phyloP scores from a whole-genome alignment of 2,797 vertebrate genomes.

The Epinephelus awoara region DNA sequence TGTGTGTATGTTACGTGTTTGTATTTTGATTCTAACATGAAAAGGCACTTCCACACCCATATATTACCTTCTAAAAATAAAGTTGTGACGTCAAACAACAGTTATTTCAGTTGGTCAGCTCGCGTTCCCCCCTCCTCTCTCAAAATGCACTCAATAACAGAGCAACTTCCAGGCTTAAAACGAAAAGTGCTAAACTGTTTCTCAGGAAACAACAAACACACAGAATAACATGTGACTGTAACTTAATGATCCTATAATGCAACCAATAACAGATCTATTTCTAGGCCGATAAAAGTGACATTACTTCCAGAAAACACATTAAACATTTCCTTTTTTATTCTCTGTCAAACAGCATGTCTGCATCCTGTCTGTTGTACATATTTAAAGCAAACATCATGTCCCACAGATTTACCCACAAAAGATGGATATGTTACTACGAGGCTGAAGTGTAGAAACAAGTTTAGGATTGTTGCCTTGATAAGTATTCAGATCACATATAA shows the following conservation, averaged over 20 bases:
- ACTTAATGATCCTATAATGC: background rate
- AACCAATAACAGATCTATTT: background rate
- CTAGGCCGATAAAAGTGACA: background rate
- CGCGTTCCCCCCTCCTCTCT: constrained; percentile 85
- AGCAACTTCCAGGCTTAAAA: constrained; percentile 87
- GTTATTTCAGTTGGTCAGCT: constrained; percentile 90
- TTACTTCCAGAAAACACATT: background rate
- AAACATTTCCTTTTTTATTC: background rate
- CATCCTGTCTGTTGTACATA: constrained; percentile 17
- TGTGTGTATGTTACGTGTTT: constrained; percentile 77
- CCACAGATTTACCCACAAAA: constrained; percentile 55
- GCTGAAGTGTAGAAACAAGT: constrained; percentile 75
- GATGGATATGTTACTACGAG: constrained; percentile 49
- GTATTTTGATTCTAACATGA: constrained; percentile 90
- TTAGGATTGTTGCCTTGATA: constrained; percentile 80
- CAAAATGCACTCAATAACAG: constrained; percentile 85
- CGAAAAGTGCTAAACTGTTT: constrained; percentile 42
- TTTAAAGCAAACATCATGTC: constrained; percentile 37
- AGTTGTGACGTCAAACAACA: constrained; percentile 87
- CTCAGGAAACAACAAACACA: constrained; percentile 73
- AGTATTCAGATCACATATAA: constrained; percentile 85
- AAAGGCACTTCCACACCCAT: constrained; percentile 90
- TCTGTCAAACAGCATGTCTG: background rate
- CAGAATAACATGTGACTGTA: constrained; percentile 27
- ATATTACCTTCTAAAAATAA: constrained; percentile 94